Conservation (phyloP, 2,113 vertebrate genomes). For the Chaetura pelagica region DNA sequence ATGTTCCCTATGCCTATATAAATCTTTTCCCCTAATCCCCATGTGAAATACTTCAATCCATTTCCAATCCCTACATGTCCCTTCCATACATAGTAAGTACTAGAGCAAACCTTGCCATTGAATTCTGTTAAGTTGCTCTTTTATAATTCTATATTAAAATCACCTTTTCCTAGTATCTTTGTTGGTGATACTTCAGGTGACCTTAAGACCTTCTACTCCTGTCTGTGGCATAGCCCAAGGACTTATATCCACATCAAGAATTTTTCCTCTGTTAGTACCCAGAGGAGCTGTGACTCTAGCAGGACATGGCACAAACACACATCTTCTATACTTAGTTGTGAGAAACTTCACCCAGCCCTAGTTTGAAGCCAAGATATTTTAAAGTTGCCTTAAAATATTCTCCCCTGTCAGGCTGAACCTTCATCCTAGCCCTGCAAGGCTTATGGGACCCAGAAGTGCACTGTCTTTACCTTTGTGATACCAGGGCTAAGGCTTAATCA, state of each 20-base stretch:
- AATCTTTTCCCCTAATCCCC: too few relatives aligned
- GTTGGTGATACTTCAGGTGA: too few relatives aligned
- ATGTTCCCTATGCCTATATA: too few relatives aligned
- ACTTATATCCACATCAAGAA: background rate
- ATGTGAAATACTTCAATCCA: too few relatives aligned
- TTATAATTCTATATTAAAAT: too few relatives aligned
- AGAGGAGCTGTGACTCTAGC: background rate
- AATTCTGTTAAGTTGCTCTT: too few relatives aligned
- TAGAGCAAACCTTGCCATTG: too few relatives aligned
- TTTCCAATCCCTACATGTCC: too few relatives aligned
- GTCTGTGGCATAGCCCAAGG: background rate
- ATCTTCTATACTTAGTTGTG: background rate
- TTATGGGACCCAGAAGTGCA: background rate
- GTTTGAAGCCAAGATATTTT: background rate
- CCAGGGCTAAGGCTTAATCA: background rate
- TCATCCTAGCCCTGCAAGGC: background rate
- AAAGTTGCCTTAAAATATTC: background rate
- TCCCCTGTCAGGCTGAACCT: background rate
- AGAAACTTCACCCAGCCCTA: background rate
- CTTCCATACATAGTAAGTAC: too few relatives aligned
- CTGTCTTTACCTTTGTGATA: background rate
- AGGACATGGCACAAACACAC: background rate
- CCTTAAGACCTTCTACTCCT: too few relatives aligned
- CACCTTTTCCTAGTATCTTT: too few relatives aligned
- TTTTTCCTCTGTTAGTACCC: background rate